Percentiles rank a stretch among this genome's conserved stretches.
phyloP scores from a whole-genome alignment of 2,888 invertebrate genomes.

The Leptopilina drosophilae region DNA sequence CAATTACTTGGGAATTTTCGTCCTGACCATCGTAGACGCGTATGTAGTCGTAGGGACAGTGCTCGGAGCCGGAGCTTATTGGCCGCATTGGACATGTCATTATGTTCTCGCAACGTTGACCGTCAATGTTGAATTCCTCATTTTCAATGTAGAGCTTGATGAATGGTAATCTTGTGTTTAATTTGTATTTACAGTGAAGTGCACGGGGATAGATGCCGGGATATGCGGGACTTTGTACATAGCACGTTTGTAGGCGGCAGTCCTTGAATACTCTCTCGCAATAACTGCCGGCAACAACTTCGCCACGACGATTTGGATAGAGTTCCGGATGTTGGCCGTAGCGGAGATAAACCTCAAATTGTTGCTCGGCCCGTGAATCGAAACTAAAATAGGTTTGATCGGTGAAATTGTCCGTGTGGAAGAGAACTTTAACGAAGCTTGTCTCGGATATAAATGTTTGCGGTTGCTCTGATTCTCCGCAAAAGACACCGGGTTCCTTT shows the following conservation, averaged over 20 bases:
- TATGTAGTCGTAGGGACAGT: constrained; percentile 94
- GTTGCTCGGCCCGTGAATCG: constrained; percentile 92
- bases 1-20: constrained; percentile 91
- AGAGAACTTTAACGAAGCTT: constrained; percentile 93
- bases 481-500: constrained; percentile 93
- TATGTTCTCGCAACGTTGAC: constrained; percentile 94
- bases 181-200: constrained; percentile 92
- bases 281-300: constrained; percentile 92
- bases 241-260: constrained; percentile 93
- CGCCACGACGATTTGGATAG: constrained; percentile 93
- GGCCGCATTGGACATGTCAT: constrained; percentile 97
- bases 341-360: constrained; percentile 91
- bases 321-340: constrained; percentile 96
- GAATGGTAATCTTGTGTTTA: constrained; percentile 92
- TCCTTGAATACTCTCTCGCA: constrained; percentile 93
- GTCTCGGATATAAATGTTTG: constrained; percentile 97
- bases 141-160: constrained; percentile 95
- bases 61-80: constrained; percentile 90
- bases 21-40: constrained; percentile 94
- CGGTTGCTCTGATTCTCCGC: constrained; percentile 95
- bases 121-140: constrained; percentile 95
- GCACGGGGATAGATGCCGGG: constrained; percentile 95
- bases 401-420: constrained; percentile 95
- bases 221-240: constrained; percentile 95
- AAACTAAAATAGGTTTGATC: constrained; percentile 94